phyloP scores from a whole-genome alignment of 2,797 vertebrate species.

The Chaetophractus vellerosus region DNA sequence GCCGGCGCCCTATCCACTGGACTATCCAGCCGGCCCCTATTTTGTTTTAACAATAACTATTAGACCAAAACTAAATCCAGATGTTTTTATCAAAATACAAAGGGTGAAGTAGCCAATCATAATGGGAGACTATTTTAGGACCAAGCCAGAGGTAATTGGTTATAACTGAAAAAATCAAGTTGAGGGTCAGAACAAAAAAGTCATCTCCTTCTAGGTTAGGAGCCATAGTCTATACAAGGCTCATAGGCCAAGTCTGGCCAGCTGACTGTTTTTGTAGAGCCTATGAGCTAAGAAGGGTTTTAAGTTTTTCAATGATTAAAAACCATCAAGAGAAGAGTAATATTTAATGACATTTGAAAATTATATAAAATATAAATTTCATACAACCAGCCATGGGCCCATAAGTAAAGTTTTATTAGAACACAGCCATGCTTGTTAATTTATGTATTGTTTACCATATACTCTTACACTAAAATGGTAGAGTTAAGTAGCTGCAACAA shows the following conservation, averaged over 20 bases:
- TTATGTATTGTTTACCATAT: not conserved
- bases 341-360: slow-evolving; percentile 1
- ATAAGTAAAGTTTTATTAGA: not conserved
- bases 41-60: slow-evolving; percentile 56
- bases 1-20: too few relatives aligned
- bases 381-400: not conserved
- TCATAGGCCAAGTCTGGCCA: too few relatives aligned
- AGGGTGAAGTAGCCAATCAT: not conserved
- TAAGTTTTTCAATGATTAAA: not conserved
- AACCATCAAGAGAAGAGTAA: not conserved
- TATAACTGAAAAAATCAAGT: not conserved
- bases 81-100: slow-evolving; percentile 60
- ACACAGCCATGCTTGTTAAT: not conserved
- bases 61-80: not conserved
- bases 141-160: not conserved
- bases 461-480: not conserved
- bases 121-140: slow-evolving; percentile 3
- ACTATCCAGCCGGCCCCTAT: too few relatives aligned
- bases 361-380: slow-evolving; percentile 5
- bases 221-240: not conserved
- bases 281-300: not conserved
- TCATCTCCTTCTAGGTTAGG: not conserved
- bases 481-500: not conserved
- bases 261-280: not conserved
- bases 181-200: not conserved